Percentiles rank a stretch among this genome's conserved stretches.
Conservation (phyloP, 2,113 vertebrate genomes). For the Lichenostomus cassidix region DNA sequence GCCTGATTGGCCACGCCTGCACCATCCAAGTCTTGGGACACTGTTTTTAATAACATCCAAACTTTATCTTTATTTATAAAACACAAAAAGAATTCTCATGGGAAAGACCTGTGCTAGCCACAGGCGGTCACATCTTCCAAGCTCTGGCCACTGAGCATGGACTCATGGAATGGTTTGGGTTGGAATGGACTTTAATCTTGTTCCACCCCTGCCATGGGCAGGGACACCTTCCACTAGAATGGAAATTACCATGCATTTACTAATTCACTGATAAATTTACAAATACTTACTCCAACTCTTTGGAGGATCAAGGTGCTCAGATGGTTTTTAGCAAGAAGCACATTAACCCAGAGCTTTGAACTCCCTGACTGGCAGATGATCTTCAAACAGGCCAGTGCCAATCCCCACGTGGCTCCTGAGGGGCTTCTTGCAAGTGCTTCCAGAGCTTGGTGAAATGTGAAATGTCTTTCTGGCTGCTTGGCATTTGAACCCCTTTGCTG, state of each 20-base stretch:
- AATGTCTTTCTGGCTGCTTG: background rate
- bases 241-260: background rate
- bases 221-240: background rate
- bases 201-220: background rate
- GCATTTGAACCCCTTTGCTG: background rate
- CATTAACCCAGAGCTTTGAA: background rate
- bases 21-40: too few relatives aligned
- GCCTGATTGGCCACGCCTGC: too few relatives aligned
- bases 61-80: too few relatives aligned
- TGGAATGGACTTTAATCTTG: background rate
- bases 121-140: background rate
- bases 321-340: background rate
- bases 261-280: background rate
- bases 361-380: background rate
- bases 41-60: too few relatives aligned
- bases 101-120: too few relatives aligned
- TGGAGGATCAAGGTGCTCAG: rapidly evolving
- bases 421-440: background rate
- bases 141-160: background rate
- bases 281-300: rapidly evolving
- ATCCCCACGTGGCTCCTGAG: background rate
- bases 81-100: too few relatives aligned
- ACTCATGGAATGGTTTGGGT: background rate
- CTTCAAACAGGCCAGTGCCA: background rate
- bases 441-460: background rate